Base-by-base conservation (phyloP, 2,888 invertebrate genomes). In the Apotomis betuletana region DNA sequence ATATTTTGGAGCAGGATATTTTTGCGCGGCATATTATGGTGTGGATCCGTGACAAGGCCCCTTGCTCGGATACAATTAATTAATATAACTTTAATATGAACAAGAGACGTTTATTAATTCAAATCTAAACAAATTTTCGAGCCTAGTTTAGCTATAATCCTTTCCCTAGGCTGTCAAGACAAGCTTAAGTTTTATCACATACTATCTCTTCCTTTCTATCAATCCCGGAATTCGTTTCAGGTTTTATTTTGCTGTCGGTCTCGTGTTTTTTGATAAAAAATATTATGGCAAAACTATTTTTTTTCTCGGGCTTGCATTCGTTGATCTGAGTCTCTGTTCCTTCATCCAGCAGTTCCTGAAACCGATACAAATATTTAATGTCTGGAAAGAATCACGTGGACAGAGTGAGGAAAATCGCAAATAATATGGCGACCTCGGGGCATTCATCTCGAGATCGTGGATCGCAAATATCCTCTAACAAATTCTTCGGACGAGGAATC, bases 121-220 rank as follows among this genome's bases (percentile, higher is more conserved):
- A 27, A 10, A 52, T 52, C 12, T 10, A 10, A 52, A 52, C 52
- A 52, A 52, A 52, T 52, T 2, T 52, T 6, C 52, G 52, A 52
- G 12, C 52, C 52, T 52, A 52, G 52, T 12, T 4, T 52, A 52
- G 12, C 52, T 52, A 4, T 9, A 52, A 10, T 52, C 52, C 52
- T 52, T 52, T 52, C 52, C 52, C 52, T 12, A 52, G 52, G 52
- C 8, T 52, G 52, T 52, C 52, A 52, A 52, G 52, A 52, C 10
- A 3, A 8, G 52, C 12, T 52, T 8, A 10, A 52, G 52, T 52
- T 52, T 9, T 12, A 52, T 5, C 8, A 52, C 52, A 10, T 52
- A 4, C 0, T 8, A 52, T 52, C 52, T 52, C 52, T 52, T 10
- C 10, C 52, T 6, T 52, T 52, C 52, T n/a, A 52, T 52, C n/a